Conservation (phyloP, 92 coral and sea anemone species). For the Muricea muricata region DNA sequence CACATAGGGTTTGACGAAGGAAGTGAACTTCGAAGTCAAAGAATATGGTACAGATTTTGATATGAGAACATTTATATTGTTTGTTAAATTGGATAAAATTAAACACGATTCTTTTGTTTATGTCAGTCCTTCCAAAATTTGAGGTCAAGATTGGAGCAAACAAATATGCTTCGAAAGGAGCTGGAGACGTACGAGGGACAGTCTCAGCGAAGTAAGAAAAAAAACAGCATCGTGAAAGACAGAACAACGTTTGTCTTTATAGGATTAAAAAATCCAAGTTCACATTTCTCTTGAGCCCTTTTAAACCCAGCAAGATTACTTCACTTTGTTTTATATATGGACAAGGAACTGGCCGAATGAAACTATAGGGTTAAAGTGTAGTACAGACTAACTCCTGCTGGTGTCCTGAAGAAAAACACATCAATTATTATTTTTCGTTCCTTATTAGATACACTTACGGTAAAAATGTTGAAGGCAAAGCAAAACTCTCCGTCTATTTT, state of each 20-base stretch:
- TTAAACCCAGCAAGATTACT: no score
- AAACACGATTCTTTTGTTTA: not conserved
- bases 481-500: slow-evolving; percentile 54
- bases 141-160: slow-evolving; percentile 76
- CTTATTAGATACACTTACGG: slow-evolving; percentile 89
- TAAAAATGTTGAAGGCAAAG: slow-evolving; percentile 84
- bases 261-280: no score
- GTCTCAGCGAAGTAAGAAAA: slow-evolving; percentile 61
- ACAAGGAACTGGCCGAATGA: no score
- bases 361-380: no score
- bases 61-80: no score
- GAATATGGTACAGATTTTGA: slow-evolving; percentile 67
- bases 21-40: slow-evolving; percentile 71
- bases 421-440: no score
- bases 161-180: slow-evolving; percentile 62
- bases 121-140: slow-evolving; percentile 86
- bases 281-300: no score
- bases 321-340: no score
- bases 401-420: no score
- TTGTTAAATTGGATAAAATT: not conserved
- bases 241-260: not conserved
- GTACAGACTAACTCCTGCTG: no score
- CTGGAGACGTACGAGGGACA: slow-evolving; percentile 47
- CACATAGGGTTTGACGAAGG: slow-evolving; percentile 60
- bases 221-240: not conserved